Conservation (phyloP, 2,113 vertebrate genomes). For the Smithornis capensis region DNA sequence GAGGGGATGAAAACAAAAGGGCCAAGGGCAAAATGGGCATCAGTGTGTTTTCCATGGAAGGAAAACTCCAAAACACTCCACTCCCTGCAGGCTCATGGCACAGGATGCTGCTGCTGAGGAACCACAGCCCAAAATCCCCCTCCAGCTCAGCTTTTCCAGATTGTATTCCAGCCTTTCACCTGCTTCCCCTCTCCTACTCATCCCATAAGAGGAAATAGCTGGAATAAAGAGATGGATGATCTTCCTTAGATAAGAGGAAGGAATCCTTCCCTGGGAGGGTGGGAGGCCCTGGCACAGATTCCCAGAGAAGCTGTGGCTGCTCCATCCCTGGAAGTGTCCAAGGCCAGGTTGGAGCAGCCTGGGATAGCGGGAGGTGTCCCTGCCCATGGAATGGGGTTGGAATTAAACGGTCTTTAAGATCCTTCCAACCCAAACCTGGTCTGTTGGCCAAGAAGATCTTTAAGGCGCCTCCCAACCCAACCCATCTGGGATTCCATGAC, state of each 20-base stretch:
- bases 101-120: not conserved
- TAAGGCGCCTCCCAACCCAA: not conserved
- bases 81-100: not conserved
- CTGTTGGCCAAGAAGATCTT: not conserved
- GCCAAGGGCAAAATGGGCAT: constrained; percentile 4
- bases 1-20: not conserved
- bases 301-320: not conserved
- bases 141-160: not conserved
- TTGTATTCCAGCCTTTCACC: not conserved
- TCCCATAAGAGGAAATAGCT: not conserved
- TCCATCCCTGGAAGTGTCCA: not conserved
- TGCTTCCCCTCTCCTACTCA: not conserved
- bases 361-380: not conserved
- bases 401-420: too few relatives aligned
- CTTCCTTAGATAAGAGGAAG: not conserved
- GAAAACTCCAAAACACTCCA: not conserved
- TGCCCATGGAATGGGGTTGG: not conserved
- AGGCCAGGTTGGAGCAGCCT: not conserved
- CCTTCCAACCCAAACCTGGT: too few relatives aligned
- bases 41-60: fast-evolving
- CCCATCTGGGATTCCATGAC: not conserved
- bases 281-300: not conserved
- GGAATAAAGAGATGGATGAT: not conserved
- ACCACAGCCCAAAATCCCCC: not conserved
- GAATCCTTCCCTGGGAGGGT: not conserved